Percentiles rank a stretch among this genome's conserved stretches.
phyloP scores from a whole-genome alignment of 2,113 vertebrate genomes.

The Bos javanicus region DNA sequence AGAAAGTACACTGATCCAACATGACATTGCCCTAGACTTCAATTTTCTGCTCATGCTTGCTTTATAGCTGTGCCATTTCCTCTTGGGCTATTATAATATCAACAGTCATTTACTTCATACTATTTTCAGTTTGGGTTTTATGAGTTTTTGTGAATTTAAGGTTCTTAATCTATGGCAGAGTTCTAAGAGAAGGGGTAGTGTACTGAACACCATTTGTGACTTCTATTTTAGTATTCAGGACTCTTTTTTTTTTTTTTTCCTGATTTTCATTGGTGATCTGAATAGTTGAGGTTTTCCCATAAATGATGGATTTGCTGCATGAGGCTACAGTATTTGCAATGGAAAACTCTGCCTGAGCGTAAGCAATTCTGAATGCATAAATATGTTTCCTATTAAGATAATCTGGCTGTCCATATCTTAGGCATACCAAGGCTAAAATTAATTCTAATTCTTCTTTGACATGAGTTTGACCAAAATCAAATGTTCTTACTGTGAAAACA shows the following conservation, averaged over 20 bases:
- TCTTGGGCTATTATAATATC: neutral
- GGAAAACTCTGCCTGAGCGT: neutral
- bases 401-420: slow-evolving; percentile 21
- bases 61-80: neutral
- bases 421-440: slow-evolving; percentile 50
- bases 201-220: neutral
- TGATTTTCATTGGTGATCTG: neutral
- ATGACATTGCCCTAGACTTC: neutral
- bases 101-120: neutral
- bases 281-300: neutral
- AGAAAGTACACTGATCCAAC: neutral
- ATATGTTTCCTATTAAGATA: slow-evolving; percentile 62
- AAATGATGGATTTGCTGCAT: neutral
- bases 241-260: neutral
- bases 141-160: neutral
- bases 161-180: neutral
- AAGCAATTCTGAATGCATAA: slow-evolving; percentile 33
- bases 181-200: neutral
- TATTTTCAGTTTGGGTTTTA: neutral
- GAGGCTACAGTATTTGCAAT: neutral
- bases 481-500: slow-evolving; percentile 72
- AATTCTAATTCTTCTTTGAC: slow-evolving; percentile 48
- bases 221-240: neutral
- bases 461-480: slow-evolving; percentile 64
- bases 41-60: neutral